Percentiles rank a stretch among this genome's conserved stretches.
These are phyloP conservation scores for Catagonus wagneri DNA, from an alignment of 2,113 vertebrate genomes.

Conservation along the genomic window DNA sequence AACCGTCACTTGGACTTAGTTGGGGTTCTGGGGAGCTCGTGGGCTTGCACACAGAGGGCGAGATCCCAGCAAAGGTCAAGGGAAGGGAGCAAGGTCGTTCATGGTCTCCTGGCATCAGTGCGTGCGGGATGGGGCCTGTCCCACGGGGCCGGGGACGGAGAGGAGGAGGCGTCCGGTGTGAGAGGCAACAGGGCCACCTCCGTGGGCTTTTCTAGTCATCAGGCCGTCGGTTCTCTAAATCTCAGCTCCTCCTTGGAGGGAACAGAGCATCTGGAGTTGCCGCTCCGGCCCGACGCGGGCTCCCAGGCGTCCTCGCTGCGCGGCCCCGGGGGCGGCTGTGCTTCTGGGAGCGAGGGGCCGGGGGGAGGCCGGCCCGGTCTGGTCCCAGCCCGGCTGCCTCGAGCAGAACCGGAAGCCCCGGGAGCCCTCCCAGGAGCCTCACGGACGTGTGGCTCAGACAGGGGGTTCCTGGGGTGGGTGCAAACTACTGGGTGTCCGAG, in stretches of 20 bases:
- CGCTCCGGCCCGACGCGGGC: not conserved
- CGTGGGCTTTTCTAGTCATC: not conserved
- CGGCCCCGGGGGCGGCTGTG: accelerated
- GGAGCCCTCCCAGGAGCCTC: no score
- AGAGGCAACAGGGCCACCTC: not conserved
- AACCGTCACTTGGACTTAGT: no score
- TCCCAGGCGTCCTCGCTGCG: accelerated
- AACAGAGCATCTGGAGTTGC: accelerated
- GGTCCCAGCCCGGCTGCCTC: not conserved
- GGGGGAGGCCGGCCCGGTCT: not conserved
- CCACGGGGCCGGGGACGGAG: not conserved
- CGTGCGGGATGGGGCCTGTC: accelerated
- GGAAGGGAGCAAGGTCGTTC: not conserved
- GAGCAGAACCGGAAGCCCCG: accelerated
- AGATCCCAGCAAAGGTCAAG: not conserved
- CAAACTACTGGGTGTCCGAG: no score
- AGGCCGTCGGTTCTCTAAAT: accelerated
- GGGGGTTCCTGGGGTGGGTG: no score
- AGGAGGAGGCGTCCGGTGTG: no score
- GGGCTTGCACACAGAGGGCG: not conserved
- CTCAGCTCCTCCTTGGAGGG: no score
- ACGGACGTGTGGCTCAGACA: no score
- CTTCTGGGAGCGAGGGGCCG: not conserved
- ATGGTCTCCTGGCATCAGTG: accelerated
- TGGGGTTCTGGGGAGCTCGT: not conserved